phyloP scores from a whole-genome alignment of 2,797 vertebrate species.

The Malurus splendens region DNA sequence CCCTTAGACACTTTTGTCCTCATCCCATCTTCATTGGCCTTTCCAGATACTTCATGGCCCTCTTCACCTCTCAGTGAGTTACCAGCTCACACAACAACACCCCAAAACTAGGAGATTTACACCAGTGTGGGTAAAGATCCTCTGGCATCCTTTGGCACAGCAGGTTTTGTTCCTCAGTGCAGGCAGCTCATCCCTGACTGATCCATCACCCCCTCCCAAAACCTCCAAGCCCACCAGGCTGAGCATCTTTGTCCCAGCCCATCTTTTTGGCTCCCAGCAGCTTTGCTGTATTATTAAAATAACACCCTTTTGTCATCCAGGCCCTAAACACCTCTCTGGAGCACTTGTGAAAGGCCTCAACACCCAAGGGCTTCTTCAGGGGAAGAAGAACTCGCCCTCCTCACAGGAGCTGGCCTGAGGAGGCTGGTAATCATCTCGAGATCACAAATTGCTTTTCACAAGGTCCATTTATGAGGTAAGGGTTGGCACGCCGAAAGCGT shows the following conservation, averaged over 20 bases:
- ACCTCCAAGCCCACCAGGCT: neutral
- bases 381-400: neutral
- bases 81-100: neutral
- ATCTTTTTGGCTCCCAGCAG: neutral
- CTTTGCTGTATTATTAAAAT: neutral
- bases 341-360: neutral
- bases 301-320: neutral
- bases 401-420: neutral
- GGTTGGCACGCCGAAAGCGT: constrained; percentile 21
- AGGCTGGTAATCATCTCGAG: constrained; percentile 41
- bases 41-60: neutral
- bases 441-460: constrained; percentile 40
- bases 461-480: constrained; percentile 53
- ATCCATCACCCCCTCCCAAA: neutral
- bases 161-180: neutral
- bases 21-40: neutral
- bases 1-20: neutral
- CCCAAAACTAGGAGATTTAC: neutral
- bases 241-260: neutral
- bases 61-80: neutral
- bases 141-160: neutral
- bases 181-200: neutral
- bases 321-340: neutral
- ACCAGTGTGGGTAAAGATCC: neutral
- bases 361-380: neutral